Percentiles rank a stretch among this genome's conserved stretches.
These are phyloP conservation scores for Coregonus sp. DNA, from an alignment of 2,797 vertebrate species.

Conservation along the genomic window DNA sequence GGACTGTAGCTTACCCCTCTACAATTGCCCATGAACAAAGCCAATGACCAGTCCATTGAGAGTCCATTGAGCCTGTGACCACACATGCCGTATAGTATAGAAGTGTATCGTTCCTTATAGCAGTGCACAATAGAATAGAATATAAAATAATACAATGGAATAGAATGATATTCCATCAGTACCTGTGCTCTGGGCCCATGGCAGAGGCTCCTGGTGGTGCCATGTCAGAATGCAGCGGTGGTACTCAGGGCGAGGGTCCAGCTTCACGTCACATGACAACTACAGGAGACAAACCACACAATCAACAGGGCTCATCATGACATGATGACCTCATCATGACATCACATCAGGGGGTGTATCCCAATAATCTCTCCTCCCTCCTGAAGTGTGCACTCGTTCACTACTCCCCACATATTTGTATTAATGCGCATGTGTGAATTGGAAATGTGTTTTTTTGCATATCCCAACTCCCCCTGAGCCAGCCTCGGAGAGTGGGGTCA, in stretches of 20 bases:
- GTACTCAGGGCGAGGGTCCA: constrained; percentile 96
- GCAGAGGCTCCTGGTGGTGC: constrained; percentile 98
- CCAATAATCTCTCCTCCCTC: not conserved
- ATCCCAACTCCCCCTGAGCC: too few species aligned
- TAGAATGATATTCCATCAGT: not conserved
- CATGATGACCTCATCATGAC: too few species aligned
- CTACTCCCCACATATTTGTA: too few species aligned
- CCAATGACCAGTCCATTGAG: too few species aligned
- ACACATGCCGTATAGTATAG: not conserved
- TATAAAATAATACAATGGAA: not conserved
- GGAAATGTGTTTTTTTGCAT: too few species aligned
- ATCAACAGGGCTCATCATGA: constrained; percentile 19
- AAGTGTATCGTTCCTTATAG: not conserved
- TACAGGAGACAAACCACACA: constrained; percentile 46
- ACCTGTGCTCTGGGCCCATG: constrained; percentile 99
- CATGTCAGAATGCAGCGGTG: constrained; percentile 98
- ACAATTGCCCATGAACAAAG: not conserved
- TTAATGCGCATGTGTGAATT: too few species aligned
- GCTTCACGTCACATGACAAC: constrained; percentile 97
- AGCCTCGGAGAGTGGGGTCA: too few species aligned
- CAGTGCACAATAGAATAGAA: not conserved
- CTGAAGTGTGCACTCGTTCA: not conserved
- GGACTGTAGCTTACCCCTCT: not conserved
- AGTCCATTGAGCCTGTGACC: not conserved
- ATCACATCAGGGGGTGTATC: too few species aligned